A percentile compares a stretch with the other conserved stretches of the same genome.
Conservation (phyloP, 1,140 invertebrate species). For the Glossosoma conforme region DNA sequence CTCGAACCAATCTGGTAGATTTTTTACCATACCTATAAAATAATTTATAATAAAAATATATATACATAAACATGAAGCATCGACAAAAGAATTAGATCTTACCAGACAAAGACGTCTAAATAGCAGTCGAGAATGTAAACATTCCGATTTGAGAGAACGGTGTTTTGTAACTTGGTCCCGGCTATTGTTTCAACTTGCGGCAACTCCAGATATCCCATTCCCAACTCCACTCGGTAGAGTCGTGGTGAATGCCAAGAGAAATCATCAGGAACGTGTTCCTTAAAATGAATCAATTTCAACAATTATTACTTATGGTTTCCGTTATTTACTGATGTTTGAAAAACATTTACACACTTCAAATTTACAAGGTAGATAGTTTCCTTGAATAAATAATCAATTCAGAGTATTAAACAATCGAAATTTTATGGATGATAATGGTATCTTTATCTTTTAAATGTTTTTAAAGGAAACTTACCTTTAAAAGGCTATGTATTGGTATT, state of each 20-base stretch:
- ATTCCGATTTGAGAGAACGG: conserved; percentile 83
- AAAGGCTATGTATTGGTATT: conserved; percentile 31
- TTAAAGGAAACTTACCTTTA: conserved; percentile 19
- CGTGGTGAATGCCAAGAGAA: conserved; percentile 73
- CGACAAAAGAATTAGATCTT: conserved; percentile 31
- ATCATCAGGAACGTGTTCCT: conserved; percentile 79
- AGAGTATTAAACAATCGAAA: too few species aligned
- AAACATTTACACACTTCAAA: too few species aligned
- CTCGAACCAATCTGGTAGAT: conserved; percentile 90
- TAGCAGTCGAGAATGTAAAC: conserved; percentile 97
- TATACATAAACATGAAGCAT: conserved; percentile 6
- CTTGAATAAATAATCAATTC: too few species aligned
- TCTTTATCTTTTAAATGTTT: too few species aligned
- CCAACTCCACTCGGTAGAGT: conserved; percentile 91
- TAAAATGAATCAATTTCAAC: conserved; percentile 19
- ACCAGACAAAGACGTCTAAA: conserved; percentile 97
- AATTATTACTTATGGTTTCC: conserved; percentile 11
- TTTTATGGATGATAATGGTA: too few species aligned
- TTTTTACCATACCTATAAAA: conserved; percentile 98
- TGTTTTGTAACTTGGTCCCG: conserved; percentile 54
- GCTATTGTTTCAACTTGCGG: conserved; percentile 89
- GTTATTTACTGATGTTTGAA: too few species aligned
- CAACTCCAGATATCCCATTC: conserved; percentile 97
- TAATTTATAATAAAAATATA: conserved; percentile 3
- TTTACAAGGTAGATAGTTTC: too few species aligned